phyloP scores from a whole-genome alignment of 2,797 vertebrate species.

The Pangasius larnaudii region DNA sequence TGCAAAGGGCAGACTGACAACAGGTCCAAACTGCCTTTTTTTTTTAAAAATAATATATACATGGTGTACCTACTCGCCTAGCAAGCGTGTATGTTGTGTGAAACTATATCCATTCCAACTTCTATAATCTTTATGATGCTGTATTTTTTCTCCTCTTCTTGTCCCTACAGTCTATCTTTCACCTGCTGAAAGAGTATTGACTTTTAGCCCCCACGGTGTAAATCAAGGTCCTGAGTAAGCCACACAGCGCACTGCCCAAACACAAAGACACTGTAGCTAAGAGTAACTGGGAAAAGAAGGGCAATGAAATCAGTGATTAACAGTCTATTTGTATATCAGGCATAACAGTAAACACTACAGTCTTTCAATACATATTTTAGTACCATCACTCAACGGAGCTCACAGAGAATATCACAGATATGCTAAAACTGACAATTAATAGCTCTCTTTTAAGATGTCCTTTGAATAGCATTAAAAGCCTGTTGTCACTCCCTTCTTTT shows the following conservation, averaged over 20 bases:
- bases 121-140: constrained; percentile 41
- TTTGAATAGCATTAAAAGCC: constrained; percentile 33
- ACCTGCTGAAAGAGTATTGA: constrained; percentile 61
- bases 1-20: background rate
- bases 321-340: background rate
- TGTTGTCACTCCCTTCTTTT: constrained; percentile 5
- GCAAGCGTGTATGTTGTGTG: background rate
- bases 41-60: background rate
- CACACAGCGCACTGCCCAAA: constrained; percentile 58
- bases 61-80: background rate
- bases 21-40: background rate
- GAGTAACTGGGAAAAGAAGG: background rate
- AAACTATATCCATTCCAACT: background rate
- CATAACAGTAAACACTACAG: background rate
- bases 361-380: background rate
- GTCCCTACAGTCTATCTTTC: constrained; percentile 65
- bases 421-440: constrained; percentile 28
- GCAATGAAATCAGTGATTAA: background rate
- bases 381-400: background rate
- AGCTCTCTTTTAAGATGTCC: constrained; percentile 8
- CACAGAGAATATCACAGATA: background rate
- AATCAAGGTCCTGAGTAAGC: constrained; percentile 67
- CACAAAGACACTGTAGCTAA: constrained; percentile 20
- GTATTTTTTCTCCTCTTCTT: constrained; percentile 42
- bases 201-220: constrained; percentile 68